phyloP scores from a whole-genome alignment of 2,888 invertebrate species.

The Nesidiocoris tenuis region DNA sequence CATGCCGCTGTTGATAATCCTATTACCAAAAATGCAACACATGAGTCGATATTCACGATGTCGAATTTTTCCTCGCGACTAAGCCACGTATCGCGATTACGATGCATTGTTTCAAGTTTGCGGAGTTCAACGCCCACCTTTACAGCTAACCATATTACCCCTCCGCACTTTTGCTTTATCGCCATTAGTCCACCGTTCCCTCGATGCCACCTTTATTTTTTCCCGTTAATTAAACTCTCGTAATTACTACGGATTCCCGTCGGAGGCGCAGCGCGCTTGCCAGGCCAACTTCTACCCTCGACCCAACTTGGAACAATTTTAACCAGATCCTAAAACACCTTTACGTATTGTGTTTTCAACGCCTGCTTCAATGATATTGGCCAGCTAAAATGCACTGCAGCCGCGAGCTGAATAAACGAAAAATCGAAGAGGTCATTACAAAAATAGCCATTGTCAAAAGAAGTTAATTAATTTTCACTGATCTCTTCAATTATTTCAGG shows the following conservation, averaged over 20 bases:
- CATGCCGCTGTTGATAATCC: no score
- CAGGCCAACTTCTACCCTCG: not conserved
- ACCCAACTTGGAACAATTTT: not conserved
- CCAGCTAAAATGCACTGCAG: no score
- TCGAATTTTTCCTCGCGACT: no score
- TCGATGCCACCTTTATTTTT: conserved; percentile 12
- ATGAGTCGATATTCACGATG: no score
- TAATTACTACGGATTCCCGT: conserved; percentile 14
- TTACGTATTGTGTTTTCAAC: no score
- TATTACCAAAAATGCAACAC: no score
- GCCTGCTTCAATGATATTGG: no score
- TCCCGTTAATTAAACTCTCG: conserved; percentile 14
- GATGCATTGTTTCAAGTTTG: not conserved
- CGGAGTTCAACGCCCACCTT: not conserved
- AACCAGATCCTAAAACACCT: not conserved
- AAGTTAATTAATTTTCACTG: no score
- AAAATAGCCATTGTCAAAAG: no score
- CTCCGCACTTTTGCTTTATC: not conserved
- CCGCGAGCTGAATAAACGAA: no score
- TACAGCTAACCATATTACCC: not conserved
- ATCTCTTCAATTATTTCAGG: no score
- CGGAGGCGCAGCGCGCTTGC: not conserved
- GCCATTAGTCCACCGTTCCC: not conserved
- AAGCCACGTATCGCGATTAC: not conserved
- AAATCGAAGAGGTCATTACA: no score